phyloP scores from a whole-genome alignment of 2,797 vertebrate species.

The Mycteria americana region DNA sequence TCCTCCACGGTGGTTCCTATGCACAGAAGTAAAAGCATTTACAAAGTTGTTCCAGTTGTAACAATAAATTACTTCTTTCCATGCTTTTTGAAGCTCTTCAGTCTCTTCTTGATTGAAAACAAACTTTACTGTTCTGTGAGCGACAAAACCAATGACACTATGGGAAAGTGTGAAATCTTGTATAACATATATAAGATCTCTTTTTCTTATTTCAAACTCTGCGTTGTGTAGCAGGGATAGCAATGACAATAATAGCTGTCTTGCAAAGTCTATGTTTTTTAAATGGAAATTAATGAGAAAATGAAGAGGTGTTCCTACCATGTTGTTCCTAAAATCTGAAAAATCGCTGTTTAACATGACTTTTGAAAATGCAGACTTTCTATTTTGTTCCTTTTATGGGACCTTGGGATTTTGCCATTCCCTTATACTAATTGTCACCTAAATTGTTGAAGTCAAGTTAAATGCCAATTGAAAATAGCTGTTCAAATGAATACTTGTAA shows the following conservation, averaged over 20 bases:
- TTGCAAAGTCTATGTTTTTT: not conserved
- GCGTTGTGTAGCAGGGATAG: not conserved
- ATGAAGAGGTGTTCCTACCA: not conserved
- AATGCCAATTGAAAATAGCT: not conserved
- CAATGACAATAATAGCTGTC: not conserved
- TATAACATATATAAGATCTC: not conserved
- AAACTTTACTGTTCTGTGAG: not conserved
- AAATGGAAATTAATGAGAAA: not conserved
- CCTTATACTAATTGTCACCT: not conserved
- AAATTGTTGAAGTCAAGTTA: not conserved
- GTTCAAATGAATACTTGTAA: not conserved
- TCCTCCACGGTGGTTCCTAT: not conserved
- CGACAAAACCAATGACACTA: not conserved
- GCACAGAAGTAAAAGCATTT: not conserved
- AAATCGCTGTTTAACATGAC: not conserved
- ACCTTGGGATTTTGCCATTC: not conserved
- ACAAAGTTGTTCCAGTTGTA: not conserved
- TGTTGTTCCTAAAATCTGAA: not conserved
- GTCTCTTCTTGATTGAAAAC: not conserved
- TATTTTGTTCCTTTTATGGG: not conserved
- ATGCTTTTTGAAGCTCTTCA: not conserved
- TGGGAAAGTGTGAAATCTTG: not conserved
- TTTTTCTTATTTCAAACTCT: not conserved
- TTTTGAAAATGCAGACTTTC: not conserved
- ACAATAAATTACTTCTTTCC: not conserved